Evolutionary conservation across 1,140 invertebrate genomes (phyloP), one percentile per base, ranked within the genome.

Genomic region (Brachionus sp.): DNA sequence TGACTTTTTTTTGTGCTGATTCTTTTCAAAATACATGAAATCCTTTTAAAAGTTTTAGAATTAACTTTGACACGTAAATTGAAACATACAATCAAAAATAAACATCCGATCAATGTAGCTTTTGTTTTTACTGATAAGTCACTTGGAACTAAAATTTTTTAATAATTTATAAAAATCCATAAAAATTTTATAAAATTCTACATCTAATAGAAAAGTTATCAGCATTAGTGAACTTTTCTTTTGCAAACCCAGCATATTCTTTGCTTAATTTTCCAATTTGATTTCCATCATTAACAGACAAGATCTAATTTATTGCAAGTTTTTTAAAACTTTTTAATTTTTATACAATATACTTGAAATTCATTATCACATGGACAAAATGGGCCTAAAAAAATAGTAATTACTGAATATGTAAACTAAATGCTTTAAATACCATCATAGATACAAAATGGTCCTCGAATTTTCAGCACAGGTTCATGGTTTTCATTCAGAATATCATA

Each of bases 121-220:
- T 95, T 95, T 87, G 94, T 92, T 85, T 92, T 92, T 3, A 94
- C 93, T 86, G 94, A 93, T 66, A 95, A 88, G 86, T 94, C 93
- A 86, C 92, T 88, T 1, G 93, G 93, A 87, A 94, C 80, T 82
- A 37, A 62, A 80, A 19, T 44, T 10, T 44, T 50, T 19, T 10
- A 23, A 23, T n/a, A 23, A n/a, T 19, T 57, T 9, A 9, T 37
- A 1, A 35, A 3, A 5, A 19, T 16, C 5, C 33, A 53, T 13
- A 66, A 25, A 33, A 50, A 66, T 73, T 57, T 12, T 6, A 23
- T 29, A 1, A 35, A 2, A 62, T 62, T 7, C 83, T 70, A 85
- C 85, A 86, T 35, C 12, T 53, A 10, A 85, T 73, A 2, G 85
- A 75, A 75, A 86, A 86, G 68, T 86, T 86, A 35, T 86, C 85